Conservation (phyloP, 2,888 invertebrate species). For the Pseudococcus longispinus region DNA sequence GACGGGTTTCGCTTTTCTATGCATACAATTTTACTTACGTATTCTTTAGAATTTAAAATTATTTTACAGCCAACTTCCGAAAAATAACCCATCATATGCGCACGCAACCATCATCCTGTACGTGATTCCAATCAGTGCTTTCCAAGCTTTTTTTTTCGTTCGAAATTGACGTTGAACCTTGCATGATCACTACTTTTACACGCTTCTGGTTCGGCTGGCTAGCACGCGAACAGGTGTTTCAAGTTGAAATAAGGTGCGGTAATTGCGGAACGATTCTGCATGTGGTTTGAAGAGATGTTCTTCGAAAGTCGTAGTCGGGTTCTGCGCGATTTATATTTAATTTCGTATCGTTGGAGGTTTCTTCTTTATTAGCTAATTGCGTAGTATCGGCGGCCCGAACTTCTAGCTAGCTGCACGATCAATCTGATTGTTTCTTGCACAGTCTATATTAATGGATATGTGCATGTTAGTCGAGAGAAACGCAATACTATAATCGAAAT, state of each 20-base stretch:
- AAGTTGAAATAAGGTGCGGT: constrained; percentile 5
- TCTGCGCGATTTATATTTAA: constrained; percentile 21
- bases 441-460: background rate
- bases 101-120: constrained; percentile 45
- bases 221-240: constrained; percentile 44
- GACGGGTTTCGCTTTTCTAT: background rate
- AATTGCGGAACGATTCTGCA: constrained; percentile 6
- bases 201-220: constrained; percentile 31
- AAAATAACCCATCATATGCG: background rate
- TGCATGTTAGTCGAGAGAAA: background rate
- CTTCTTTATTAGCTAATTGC: constrained; percentile 3
- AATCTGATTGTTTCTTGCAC: background rate
- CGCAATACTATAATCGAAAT: background rate
- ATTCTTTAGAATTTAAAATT: constrained; percentile 24
- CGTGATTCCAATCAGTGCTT: constrained; percentile 47
- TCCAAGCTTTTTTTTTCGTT: constrained; percentile 30
- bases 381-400: background rate
- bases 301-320: background rate
- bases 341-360: background rate
- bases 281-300: constrained; percentile 18
- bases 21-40: constrained; percentile 11
- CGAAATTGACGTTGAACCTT: constrained; percentile 15
- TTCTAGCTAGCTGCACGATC: background rate
- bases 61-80: constrained; percentile 34
- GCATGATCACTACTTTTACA: constrained; percentile 30